These are phyloP conservation scores for Synaphobranchus kaupii DNA, from an alignment of 2,797 vertebrate species.

Conservation along the genomic window DNA sequence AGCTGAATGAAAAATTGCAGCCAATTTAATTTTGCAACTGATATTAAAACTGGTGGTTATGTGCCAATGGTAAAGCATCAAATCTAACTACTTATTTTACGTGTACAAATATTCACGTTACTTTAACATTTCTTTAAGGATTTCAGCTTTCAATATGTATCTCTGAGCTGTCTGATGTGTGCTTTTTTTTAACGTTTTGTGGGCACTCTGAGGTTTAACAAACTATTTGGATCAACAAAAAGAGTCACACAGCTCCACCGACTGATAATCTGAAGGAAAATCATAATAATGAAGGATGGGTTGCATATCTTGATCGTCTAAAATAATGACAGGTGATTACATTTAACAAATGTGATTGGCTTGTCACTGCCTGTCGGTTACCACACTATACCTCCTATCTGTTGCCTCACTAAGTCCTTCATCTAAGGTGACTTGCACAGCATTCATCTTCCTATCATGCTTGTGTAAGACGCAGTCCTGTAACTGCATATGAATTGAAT, in stretches of 20 bases:
- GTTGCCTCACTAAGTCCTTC: background rate
- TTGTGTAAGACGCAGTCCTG: background rate
- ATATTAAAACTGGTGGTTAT: constrained; percentile 47
- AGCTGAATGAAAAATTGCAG: constrained; percentile 48
- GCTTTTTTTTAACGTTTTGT: background rate
- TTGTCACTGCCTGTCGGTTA: background rate
- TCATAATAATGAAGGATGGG: background rate
- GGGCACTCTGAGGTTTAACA: background rate
- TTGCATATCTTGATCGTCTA: background rate
- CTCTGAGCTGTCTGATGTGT: background rate
- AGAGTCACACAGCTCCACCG: background rate
- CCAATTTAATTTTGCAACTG: constrained; percentile 51
- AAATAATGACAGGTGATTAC: background rate
- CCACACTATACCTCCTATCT: background rate
- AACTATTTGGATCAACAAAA: background rate
- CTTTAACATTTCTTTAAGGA: constrained; percentile 19
- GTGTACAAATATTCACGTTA: constrained; percentile 23
- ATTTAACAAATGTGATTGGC: background rate
- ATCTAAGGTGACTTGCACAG: background rate
- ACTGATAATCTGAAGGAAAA: background rate
- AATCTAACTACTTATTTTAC: constrained; percentile 34
- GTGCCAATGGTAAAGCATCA: constrained; percentile 25
- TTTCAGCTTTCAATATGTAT: background rate
- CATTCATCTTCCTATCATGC: background rate
- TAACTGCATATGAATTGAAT: background rate